Conservation (phyloP, 2,113 vertebrate genomes). For the Otolemur garnettii region DNA sequence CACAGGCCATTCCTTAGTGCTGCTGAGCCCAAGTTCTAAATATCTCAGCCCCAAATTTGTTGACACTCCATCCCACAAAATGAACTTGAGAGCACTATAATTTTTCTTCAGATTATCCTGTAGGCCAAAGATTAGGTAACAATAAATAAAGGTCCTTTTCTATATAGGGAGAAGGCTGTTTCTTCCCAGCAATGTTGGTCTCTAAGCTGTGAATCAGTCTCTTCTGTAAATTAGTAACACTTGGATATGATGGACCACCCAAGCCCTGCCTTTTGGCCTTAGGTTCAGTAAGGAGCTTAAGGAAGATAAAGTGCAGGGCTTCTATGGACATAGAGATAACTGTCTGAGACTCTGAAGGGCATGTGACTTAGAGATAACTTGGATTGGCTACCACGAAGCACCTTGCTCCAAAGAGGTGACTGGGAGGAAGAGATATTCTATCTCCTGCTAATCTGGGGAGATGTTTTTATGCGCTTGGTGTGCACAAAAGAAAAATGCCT, state of each 20-base stretch:
- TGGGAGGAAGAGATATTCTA: neutral
- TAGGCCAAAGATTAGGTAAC: neutral
- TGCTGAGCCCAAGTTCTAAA: neutral
- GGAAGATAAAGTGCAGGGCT: neutral
- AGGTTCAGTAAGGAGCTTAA: neutral
- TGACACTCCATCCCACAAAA: neutral
- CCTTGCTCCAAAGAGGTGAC: neutral
- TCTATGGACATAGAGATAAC: neutral
- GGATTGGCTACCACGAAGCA: neutral
- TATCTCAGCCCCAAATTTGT: neutral
- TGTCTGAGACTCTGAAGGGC: neutral
- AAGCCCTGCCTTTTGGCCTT: neutral
- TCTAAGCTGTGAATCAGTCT: neutral
- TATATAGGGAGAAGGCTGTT: neutral
- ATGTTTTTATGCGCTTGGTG: neutral
- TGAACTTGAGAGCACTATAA: neutral
- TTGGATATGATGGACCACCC: neutral
- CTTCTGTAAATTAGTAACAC: neutral
- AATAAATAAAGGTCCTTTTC: neutral
- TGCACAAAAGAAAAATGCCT: neutral
- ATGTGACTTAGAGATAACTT: neutral
- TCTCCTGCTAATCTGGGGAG: neutral
- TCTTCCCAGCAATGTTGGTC: neutral
- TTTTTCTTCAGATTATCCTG: neutral
- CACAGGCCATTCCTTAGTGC: neutral